Conservation (phyloP, 2,113 vertebrate species). For the Eleginops maclovinus region DNA sequence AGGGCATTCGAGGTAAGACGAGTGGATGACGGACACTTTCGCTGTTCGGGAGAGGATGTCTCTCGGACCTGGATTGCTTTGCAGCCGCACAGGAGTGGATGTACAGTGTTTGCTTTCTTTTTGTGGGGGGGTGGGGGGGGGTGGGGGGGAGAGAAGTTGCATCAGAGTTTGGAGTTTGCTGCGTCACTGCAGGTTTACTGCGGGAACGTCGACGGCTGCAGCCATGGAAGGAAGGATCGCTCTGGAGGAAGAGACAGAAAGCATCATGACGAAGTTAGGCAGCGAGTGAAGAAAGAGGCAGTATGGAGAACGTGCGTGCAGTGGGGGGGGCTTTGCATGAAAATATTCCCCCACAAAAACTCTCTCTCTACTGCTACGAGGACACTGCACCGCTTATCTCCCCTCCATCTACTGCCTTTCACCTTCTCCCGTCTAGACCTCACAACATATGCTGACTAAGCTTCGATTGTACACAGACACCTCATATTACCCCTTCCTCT, state of each 20-base stretch:
- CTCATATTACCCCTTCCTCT: slow-evolving; percentile 23
- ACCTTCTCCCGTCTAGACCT: slow-evolving; percentile 22
- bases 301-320: slow-evolving; percentile 23
- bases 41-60: not conserved
- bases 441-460: slow-evolving; percentile 46
- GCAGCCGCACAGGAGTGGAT: slow-evolving; percentile 36
- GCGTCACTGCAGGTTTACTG: slow-evolving; percentile 25
- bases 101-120: slow-evolving; percentile 1
- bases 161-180: slow-evolving; percentile 54
- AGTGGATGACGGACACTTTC: slow-evolving; percentile 26
- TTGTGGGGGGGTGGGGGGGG: too few relatives aligned
- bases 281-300: slow-evolving; percentile 7
- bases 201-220: slow-evolving; percentile 9
- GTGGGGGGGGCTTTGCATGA: slow-evolving; percentile 23
- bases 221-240: not conserved
- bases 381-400: slow-evolving; percentile 4
- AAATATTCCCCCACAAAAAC: slow-evolving; percentile 21
- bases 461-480: slow-evolving; percentile 37
- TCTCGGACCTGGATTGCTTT: slow-evolving; percentile 28
- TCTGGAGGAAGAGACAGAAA: slow-evolving; percentile 53
- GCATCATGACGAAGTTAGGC: slow-evolving; percentile 48
- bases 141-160: slow-evolving; percentile 7
- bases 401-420: slow-evolving; percentile 24
- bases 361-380: slow-evolving; percentile 6
- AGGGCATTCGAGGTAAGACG: not conserved